These are phyloP conservation scores for Dinocampus coccinellae DNA, from an alignment of 2,888 invertebrate species.

Conservation along the genomic window DNA sequence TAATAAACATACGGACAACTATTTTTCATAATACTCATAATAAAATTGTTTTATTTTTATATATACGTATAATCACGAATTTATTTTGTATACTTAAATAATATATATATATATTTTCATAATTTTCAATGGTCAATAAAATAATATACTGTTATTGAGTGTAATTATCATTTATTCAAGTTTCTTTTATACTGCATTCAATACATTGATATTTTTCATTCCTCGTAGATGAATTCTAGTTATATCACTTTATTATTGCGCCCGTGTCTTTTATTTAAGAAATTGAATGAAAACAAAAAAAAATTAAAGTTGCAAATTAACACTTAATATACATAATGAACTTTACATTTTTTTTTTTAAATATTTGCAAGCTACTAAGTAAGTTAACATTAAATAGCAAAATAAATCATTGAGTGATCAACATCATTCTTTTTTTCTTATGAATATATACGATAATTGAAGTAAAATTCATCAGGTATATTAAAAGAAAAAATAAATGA, in stretches of 20 bases:
- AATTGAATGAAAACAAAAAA: background rate
- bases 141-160: background rate
- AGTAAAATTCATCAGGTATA: background rate
- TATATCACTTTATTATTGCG: background rate
- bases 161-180: conserved; percentile 7
- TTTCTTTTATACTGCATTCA: conserved; percentile 15
- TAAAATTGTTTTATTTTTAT: background rate
- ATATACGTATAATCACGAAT: conserved; percentile 24
- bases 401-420: background rate
- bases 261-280: background rate
- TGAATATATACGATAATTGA: background rate
- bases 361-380: background rate
- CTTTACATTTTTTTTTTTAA: background rate
- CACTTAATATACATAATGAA: background rate
- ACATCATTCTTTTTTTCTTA: background rate
- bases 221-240: background rate
- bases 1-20: too few species aligned
- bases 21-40: background rate
- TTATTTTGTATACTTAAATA: conserved; percentile 8
- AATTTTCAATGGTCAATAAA: background rate
- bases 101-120: conserved; percentile 31
- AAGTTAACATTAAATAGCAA: background rate
- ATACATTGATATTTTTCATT: conserved; percentile 9
- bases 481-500: background rate
- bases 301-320: background rate